Evolutionary conservation across 2,888 invertebrate species (phyloP).

Genomic region (Ceramica pisi): DNA sequence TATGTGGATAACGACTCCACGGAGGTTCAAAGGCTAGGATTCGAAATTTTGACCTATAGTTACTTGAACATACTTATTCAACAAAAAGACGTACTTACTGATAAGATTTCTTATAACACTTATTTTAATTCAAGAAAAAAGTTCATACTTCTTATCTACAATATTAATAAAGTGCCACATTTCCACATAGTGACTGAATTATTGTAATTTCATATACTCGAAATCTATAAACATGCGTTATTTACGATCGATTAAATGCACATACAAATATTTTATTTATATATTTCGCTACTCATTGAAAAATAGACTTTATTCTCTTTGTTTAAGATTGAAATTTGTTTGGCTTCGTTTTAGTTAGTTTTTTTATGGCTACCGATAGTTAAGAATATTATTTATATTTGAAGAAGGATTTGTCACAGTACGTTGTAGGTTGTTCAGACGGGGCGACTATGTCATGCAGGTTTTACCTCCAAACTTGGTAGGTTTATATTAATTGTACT

Average conservation of each 20-base stretch:
- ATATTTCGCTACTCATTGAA: slow-evolving; percentile 69
- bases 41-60: not conserved
- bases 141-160: not conserved
- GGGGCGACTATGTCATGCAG: slow-evolving; percentile 3
- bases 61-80: not conserved
- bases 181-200: slow-evolving; percentile 27
- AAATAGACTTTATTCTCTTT: slow-evolving; percentile 71
- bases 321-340: slow-evolving; percentile 38
- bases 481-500: slow-evolving; percentile 31
- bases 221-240: slow-evolving; percentile 55
- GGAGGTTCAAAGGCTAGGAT: not conserved
- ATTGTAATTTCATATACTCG: slow-evolving; percentile 17
- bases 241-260: slow-evolving; percentile 51
- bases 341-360: slow-evolving; percentile 48
- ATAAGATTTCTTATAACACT: not conserved
- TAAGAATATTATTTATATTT: slow-evolving; percentile 53
- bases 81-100: not conserved
- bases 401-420: slow-evolving; percentile 53
- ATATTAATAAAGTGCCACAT: slow-evolving; percentile 10
- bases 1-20: not conserved
- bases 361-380: slow-evolving; percentile 57
- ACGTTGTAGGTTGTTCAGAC: slow-evolving; percentile 43
- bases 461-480: no score
- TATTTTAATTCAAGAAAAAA: not conserved
- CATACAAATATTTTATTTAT: slow-evolving; percentile 46